Percentiles rank a stretch among this genome's conserved stretches.
These are phyloP conservation scores for Chionodraco myersi DNA, from an alignment of 2,113 vertebrate genomes.

Conservation along the genomic window DNA sequence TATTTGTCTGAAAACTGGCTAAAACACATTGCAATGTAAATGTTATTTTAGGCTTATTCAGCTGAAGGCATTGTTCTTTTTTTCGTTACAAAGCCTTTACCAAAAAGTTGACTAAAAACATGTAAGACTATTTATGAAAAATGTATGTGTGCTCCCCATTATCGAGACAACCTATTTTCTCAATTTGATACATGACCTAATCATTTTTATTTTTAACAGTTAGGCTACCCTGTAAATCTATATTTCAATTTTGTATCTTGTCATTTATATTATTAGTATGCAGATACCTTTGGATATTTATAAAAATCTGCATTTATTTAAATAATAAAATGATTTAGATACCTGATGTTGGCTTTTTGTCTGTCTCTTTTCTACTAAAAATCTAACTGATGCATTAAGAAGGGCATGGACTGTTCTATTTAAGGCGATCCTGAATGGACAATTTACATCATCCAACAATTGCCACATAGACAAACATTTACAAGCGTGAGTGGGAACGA, in stretches of 20 bases:
- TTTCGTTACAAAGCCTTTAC: slow-evolving; percentile 5
- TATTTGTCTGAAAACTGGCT: not conserved
- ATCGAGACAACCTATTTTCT: not conserved
- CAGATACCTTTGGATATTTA: not conserved
- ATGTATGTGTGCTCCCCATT: not conserved
- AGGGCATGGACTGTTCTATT: not conserved
- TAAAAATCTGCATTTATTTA: not conserved
- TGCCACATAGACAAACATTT: slow-evolving; percentile 45
- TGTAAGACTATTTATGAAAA: too few relatives aligned
- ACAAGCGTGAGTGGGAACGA: slow-evolving; percentile 10
- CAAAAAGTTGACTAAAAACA: not conserved
- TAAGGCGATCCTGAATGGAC: not conserved
- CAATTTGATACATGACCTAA: not conserved
- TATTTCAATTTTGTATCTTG: not conserved
- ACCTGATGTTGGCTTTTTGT: not conserved
- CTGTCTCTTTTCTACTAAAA: not conserved
- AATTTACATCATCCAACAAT: not conserved
- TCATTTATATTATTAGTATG: not conserved
- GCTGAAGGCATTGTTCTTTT: not conserved
- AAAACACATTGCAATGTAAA: not conserved
- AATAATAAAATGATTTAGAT: not conserved
- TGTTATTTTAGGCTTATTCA: not conserved
- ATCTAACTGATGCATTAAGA: not conserved
- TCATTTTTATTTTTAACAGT: too few relatives aligned
- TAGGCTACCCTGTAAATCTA: too few relatives aligned